Conservation (phyloP, 1,140 invertebrate species). For the Heliconius himera region DNA sequence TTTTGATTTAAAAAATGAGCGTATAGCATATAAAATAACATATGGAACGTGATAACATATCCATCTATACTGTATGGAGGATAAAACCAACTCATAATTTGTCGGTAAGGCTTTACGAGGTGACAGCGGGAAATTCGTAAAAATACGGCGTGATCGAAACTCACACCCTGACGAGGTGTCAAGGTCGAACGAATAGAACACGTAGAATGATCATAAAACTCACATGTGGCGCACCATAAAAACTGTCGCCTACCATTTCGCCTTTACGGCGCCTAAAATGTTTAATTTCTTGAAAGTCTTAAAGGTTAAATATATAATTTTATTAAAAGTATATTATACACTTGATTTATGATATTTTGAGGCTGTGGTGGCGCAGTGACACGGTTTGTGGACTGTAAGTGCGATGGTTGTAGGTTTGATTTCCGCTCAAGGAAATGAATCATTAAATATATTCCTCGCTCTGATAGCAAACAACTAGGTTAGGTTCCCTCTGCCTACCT, state of each 20-base stretch:
- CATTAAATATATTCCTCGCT: neutral
- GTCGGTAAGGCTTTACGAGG: slow-evolving; percentile 40
- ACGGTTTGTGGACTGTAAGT: too few species aligned
- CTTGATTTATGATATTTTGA: too few species aligned
- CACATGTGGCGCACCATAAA: slow-evolving; percentile 27
- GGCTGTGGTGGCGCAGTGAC: too few species aligned
- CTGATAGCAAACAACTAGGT: neutral
- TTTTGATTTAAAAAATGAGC: neutral
- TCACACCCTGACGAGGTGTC: slow-evolving; percentile 44
- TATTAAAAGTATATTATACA: too few species aligned
- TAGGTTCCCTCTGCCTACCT: too few species aligned
- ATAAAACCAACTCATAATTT: slow-evolving; percentile 9
- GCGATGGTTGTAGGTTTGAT: neutral
- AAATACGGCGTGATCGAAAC: slow-evolving; percentile 35
- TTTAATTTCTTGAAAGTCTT: neutral
- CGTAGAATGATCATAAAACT: slow-evolving; percentile 37
- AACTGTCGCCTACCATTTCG: slow-evolving; percentile 13
- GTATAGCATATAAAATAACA: neutral
- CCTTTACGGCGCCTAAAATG: slow-evolving; percentile 22
- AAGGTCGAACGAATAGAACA: slow-evolving; percentile 41
- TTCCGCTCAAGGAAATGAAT: neutral
- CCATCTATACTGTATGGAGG: neutral
- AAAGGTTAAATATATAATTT: neutral
- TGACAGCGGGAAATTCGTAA: slow-evolving; percentile 35
- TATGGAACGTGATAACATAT: neutral